Percentiles rank a stretch among this genome's conserved stretches.
Evolutionary conservation across 2,797 vertebrate genomes (phyloP).

Genomic region (Esox lucius): DNA sequence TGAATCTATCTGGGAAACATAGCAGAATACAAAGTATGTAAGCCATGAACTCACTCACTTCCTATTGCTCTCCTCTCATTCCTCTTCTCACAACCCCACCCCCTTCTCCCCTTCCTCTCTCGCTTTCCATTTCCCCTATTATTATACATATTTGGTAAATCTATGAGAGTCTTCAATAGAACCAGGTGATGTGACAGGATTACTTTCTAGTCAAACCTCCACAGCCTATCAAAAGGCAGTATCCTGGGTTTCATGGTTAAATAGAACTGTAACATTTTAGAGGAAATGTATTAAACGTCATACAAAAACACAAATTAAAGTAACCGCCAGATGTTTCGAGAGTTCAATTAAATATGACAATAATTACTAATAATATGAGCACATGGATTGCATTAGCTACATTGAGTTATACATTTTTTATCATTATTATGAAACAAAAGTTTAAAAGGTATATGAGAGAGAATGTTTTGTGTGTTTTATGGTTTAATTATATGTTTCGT

Average conservation of each 20-base stretch:
- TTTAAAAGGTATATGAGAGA: too few relatives aligned
- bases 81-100: background rate
- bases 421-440: too few relatives aligned
- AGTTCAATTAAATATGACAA: too few relatives aligned
- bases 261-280: background rate
- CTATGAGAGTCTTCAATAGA: slow-evolving; percentile 6
- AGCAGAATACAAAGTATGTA: background rate
- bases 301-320: background rate
- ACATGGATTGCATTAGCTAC: too few relatives aligned
- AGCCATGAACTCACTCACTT: slow-evolving; percentile 5
- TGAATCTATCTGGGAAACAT: background rate
- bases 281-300: background rate
- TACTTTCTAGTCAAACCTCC: background rate
- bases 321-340: too few relatives aligned
- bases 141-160: slow-evolving; percentile 21
- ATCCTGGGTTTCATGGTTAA: background rate
- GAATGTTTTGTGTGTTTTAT: too few relatives aligned
- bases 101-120: slow-evolving; percentile 1
- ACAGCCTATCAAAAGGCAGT: background rate
- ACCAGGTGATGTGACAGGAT: background rate
- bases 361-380: too few relatives aligned
- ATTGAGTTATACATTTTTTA: too few relatives aligned
- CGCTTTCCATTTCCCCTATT: background rate
- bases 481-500: too few relatives aligned
- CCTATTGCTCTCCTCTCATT: background rate